Conservation (phyloP, 2,888 invertebrate genomes). For the Polietes domitor region DNA sequence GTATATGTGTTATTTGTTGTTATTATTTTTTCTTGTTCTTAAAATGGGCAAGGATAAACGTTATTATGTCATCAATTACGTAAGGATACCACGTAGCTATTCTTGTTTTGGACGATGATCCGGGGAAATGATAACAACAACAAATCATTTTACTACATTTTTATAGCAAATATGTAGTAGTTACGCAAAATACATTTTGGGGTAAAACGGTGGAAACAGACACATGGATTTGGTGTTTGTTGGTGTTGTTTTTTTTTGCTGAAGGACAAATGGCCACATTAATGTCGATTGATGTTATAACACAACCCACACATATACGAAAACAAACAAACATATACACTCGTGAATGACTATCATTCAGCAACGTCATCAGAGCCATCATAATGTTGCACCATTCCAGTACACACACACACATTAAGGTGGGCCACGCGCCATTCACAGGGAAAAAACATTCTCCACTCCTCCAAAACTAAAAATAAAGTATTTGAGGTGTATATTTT, state of each 20-base stretch:
- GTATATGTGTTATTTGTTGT: neutral
- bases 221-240: too few relatives aligned
- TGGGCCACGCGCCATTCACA: neutral
- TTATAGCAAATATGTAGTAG: too few relatives aligned
- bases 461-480: too few relatives aligned
- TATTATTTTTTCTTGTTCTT: too few relatives aligned
- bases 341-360: neutral
- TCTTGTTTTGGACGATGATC: too few relatives aligned
- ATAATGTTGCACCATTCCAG: neutral
- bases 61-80: neutral
- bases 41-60: too few relatives aligned
- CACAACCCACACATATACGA: neutral
- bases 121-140: too few relatives aligned
- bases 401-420: neutral
- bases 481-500: too few relatives aligned
- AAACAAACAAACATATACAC: neutral
- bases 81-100: neutral
- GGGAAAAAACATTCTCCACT: too few relatives aligned
- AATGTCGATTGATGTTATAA: neutral
- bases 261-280: neutral
- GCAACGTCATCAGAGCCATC: neutral
- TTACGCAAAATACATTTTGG: too few relatives aligned
- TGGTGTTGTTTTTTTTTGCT: neutral
- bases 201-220: too few relatives aligned
- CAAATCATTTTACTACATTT: too few relatives aligned